Evolutionary conservation across 2,797 vertebrate species (phyloP), one percentile per base, ranked within the genome.

Genomic region (Notolabrus celidotus): DNA sequence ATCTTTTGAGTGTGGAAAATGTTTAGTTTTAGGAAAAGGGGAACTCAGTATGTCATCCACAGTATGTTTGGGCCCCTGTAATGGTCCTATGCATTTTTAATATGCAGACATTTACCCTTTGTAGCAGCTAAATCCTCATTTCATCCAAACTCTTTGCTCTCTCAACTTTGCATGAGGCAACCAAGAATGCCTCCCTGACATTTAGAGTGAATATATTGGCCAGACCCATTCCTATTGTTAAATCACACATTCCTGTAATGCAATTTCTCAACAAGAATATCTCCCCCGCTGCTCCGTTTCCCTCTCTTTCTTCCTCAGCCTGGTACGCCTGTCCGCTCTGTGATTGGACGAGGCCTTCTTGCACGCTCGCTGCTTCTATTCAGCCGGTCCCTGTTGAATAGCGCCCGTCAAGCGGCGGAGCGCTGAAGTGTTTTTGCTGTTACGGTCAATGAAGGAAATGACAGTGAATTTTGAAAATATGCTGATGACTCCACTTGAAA

Each of bases 381-480:
- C 80, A 87, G 57, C 31, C 2, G 10, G 17, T 85, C 85, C 84
- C 87, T 25, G 83, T 66, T 90, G 89, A 89, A 85, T 86, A 72
- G 82, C 54, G 66, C 36, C 82, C 49, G 66, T 92, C 87, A 83
- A 82, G 81, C 61, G 33, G 64, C 20, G 0, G 74, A 65, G 79
- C 71, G 79, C 86, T 83, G 65, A 85, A 92, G 85, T 88, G 85
- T 89, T 91, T 92, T 84, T 84, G 80, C 82, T 75, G 86, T 89
- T 90, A 83, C 56, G 74, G 84, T 82, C 91, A 90, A 85, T 90
- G 88, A 91, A 89, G 76, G 74, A 89, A 87, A 88, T 86, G 86
- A 88, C 88, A 86, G 82, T 90, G 84, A 86, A 83, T 92, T 46
- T 88, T 82, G 72, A 88, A 91, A 93, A 93, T 89, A 86, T 92